Evolutionary conservation across 2,113 vertebrate species (phyloP).

Genomic region (Narcine bancroftii): DNA sequence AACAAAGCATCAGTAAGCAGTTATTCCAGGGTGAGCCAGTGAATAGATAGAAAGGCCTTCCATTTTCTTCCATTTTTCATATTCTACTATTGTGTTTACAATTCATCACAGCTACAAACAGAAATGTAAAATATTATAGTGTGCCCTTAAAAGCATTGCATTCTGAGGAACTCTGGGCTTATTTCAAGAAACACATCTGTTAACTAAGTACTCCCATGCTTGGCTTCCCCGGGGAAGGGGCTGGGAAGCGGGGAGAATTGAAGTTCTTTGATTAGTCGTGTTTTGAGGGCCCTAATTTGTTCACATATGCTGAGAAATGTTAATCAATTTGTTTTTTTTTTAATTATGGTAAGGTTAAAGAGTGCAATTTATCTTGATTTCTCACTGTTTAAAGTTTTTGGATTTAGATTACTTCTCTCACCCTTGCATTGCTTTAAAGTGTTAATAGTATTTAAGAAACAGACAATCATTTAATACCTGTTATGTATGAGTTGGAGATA

Average conservation of each 20-base stretch:
- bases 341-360: background rate
- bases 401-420: background rate
- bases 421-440: background rate
- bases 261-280: background rate
- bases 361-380: background rate
- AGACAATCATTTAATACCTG: background rate
- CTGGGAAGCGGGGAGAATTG: no score
- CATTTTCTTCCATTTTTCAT: background rate
- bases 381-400: background rate
- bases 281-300: background rate
- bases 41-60: background rate
- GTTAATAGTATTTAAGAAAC: background rate
- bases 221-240: background rate
- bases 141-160: background rate
- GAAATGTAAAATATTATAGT: background rate
- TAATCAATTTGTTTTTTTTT: background rate
- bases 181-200: background rate
- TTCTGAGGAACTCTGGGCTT: background rate
- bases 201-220: background rate
- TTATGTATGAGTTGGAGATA: background rate
- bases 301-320: background rate
- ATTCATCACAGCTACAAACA: background rate
- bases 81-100: background rate
- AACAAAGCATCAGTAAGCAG: slow-evolving; percentile 50
- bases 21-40: slow-evolving; percentile 53